Evolutionary conservation across 2,797 vertebrate genomes (phyloP).

Genomic region (Sebastes steindachneri): DNA sequence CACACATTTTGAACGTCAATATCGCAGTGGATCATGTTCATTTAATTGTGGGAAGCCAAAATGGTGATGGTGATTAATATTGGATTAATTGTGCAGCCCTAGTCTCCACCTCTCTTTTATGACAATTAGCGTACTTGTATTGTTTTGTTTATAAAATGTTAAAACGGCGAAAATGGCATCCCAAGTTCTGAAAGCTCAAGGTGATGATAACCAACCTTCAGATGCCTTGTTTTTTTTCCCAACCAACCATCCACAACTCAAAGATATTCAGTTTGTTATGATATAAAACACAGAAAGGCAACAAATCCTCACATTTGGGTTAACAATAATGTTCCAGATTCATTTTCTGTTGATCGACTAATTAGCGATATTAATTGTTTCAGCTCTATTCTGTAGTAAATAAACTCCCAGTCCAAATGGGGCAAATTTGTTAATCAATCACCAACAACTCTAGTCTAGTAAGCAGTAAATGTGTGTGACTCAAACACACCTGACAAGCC

Average conservation of each 20-base stretch:
- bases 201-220: neutral
- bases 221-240: neutral
- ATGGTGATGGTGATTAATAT: no score
- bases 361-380: neutral
- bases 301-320: no score
- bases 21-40: no score
- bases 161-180: neutral
- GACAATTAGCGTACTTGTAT: neutral
- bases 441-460: constrained; percentile 2
- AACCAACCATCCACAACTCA: neutral
- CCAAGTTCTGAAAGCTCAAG: neutral
- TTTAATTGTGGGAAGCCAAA: no score
- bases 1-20: no score
- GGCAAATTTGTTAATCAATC: neutral
- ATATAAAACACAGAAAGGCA: neutral
- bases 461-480: constrained; percentile 42
- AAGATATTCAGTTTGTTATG: neutral
- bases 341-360: neutral
- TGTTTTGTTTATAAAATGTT: neutral
- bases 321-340: neutral
- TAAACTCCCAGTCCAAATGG: neutral
- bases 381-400: neutral
- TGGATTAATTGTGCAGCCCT: no score
- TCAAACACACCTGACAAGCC: constrained; percentile 49
- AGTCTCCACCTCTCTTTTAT: no score